Base-by-base conservation (phyloP, 2,888 invertebrate genomes). In the Rhagonycha fulva region DNA sequence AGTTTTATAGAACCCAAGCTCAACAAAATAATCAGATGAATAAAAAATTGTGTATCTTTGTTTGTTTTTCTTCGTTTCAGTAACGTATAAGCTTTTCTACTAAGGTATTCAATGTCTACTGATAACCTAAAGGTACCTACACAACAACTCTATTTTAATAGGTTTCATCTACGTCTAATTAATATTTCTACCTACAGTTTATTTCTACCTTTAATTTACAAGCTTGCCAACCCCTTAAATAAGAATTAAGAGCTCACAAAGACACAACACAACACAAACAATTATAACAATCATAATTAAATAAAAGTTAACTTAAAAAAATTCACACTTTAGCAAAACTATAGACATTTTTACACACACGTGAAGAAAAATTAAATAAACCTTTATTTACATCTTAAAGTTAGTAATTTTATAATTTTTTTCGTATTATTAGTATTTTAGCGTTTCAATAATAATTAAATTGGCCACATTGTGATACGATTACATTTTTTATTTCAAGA, bases 201-300 rank as follows among this genome's bases (percentile, higher is more conserved):
- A 83, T 74, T 82, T 81, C 84, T 85, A 84, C 83, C 83, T 71
- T 47, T 66, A 82, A 82, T 82, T 84, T 82, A 84, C 83, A 87
- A 87, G 87, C 87, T 87, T 88, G 88, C 88, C 88, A 88, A 87
- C 88, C 88, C 86, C 87, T 85, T 84, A 87, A 86, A 83, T 83
- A 84, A 81, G 83, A 84, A 71, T 74, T 70, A 84, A 83, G 83
- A 85, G 80, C 81, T 83, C 84, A 86, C 86, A 89, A 88, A 88
- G 88, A 87, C 88, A 89, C 89, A 89, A 86, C 86, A 87, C 85
- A 87, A 87, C 86, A 86, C 82, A 84, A 83, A 47, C 47, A 47
- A 12, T n/a, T 47, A 47, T 47, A 74, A 63, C 32, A 28, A 74
- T 68, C 24, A 61, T 67, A 82, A 83, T 82, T 84, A 84, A 83